Evolutionary conservation across 35 echinoderm and acorn worm species (phyloP).

Genomic region (Chiridota heheva): DNA sequence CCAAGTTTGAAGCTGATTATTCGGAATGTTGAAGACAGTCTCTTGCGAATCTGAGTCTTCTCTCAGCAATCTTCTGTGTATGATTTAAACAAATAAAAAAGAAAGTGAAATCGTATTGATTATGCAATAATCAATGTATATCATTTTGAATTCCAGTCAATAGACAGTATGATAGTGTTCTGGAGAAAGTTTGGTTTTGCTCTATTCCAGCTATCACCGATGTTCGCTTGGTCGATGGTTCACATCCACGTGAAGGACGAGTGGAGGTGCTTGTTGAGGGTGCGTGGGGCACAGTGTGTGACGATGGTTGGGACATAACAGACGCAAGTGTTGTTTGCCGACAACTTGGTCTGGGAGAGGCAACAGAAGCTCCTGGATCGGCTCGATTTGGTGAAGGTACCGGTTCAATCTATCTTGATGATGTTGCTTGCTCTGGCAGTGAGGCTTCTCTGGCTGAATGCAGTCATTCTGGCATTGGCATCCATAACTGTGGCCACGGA

Average conservation of each 20-base stretch:
- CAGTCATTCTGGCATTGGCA: background rate
- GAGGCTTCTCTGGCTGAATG: conserved; percentile 38
- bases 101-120: no score
- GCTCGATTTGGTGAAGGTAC: conserved; percentile 5
- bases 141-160: no score
- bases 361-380: background rate
- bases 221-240: conserved; percentile 1
- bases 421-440: conserved; percentile 39
- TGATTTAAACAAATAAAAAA: no score
- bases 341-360: conserved; percentile 43
- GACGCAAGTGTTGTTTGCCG: conserved; percentile 42
- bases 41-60: no score
- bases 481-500: conserved; percentile 46
- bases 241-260: conserved; percentile 2
- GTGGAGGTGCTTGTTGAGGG: conserved; percentile 43
- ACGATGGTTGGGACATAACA: conserved; percentile 9
- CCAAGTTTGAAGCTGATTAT: no score
- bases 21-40: no score
- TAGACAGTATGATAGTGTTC: no score
- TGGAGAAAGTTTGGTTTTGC: no score
- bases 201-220: background rate
- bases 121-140: no score
- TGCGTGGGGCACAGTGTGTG: conserved; percentile 49
- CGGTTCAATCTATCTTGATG: conserved; percentile 17
- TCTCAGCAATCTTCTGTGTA: no score